Percentiles rank a stretch among this genome's conserved stretches.
These are phyloP conservation scores for Cordilura impudica DNA, from an alignment of 2,888 invertebrate genomes.

Conservation along the genomic window DNA sequence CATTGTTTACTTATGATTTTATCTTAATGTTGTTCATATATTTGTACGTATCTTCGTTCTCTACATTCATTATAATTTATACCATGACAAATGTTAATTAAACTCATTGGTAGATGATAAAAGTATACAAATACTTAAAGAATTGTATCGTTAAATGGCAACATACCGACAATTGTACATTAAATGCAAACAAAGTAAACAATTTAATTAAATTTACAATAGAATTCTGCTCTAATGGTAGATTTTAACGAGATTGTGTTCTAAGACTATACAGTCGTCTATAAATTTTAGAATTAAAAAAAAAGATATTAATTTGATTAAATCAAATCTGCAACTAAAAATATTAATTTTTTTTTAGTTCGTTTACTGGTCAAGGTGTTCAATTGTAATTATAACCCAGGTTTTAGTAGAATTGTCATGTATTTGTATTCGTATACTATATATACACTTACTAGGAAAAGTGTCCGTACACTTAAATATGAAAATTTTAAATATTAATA, in stretches of 20 bases:
- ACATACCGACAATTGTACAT: neutral
- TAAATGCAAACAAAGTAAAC: neutral
- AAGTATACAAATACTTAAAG: conserved; percentile 35
- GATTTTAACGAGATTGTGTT: neutral
- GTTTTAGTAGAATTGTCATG: no score
- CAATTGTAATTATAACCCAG: no score
- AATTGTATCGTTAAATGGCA: conserved; percentile 23
- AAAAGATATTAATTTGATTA: no score
- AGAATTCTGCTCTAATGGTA: neutral
- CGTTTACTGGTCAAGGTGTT: no score
- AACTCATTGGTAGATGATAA: conserved; percentile 42
- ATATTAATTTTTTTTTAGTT: no score
- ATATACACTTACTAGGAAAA: no score
- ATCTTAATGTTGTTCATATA: neutral
- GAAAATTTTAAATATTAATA: no score
- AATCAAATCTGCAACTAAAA: no score
- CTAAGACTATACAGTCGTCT: neutral
- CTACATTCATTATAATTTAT: neutral
- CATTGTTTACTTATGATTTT: neutral
- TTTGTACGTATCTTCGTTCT: no score
- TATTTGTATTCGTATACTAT: no score
- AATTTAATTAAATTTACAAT: conserved; percentile 24
- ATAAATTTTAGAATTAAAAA: no score
- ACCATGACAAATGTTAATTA: conserved; percentile 38
- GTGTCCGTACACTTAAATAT: no score